Conservation (phyloP, 2,888 invertebrate genomes). For the Blastobasis adustella region DNA sequence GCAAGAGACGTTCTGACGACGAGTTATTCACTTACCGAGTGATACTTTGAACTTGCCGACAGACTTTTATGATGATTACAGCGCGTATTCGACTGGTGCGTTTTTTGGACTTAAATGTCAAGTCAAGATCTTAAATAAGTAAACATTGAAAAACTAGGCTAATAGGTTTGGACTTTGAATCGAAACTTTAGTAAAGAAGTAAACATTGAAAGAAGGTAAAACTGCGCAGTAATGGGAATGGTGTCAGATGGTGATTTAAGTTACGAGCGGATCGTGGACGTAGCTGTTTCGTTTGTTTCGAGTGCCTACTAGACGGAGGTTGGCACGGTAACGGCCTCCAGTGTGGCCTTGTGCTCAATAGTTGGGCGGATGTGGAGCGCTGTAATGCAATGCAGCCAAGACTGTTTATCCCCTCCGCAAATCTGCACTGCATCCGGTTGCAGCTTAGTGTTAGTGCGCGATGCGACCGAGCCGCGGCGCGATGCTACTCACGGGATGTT, state of each 20-base stretch:
- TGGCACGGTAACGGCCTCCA: slow-evolving; percentile 10
- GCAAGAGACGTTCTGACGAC: slow-evolving; percentile 21
- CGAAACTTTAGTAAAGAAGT: too few species aligned
- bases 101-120: background rate
- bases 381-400: slow-evolving; percentile 18
- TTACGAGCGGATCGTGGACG: too few species aligned
- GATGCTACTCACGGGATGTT: too few species aligned
- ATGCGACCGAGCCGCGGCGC: background rate
- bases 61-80: background rate
- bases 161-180: slow-evolving; percentile 2
- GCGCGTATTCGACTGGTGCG: too few species aligned
- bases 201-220: background rate
- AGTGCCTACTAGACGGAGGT: slow-evolving; percentile 11
- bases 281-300: too few species aligned
- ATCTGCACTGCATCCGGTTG: slow-evolving; percentile 17
- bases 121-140: background rate
- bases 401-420: slow-evolving; percentile 13
- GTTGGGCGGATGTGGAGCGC: slow-evolving; percentile 31
- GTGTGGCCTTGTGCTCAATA: slow-evolving; percentile 34
- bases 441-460: background rate
- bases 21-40: slow-evolving; percentile 12
- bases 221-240: background rate
- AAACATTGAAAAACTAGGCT: background rate
- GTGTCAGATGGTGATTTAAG: too few species aligned
- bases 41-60: slow-evolving; percentile 19